Evolutionary conservation across 2,113 vertebrate genomes (phyloP).

Genomic region (Abramis brama): DNA sequence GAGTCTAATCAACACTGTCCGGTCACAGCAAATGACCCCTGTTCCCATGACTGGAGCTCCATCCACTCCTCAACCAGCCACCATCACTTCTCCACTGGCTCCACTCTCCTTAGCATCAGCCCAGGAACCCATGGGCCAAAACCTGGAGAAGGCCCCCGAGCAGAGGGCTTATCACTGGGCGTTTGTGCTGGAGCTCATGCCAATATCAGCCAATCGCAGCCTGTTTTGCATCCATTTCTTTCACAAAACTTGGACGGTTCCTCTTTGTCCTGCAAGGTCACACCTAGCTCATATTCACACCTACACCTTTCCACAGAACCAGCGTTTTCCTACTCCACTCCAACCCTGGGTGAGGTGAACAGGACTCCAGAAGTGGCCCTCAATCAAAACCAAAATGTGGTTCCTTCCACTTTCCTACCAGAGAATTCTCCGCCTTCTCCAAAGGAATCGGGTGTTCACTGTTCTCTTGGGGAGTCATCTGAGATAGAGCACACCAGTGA

Average conservation of each 20-base stretch:
- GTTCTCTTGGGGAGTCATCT: constrained; percentile 58
- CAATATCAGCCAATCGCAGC: constrained; percentile 72
- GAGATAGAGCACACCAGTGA: constrained; percentile 70
- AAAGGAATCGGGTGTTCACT: constrained; percentile 43
- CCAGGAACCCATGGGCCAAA: constrained; percentile 52
- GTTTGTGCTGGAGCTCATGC: constrained; percentile 50
- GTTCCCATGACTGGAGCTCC: constrained; percentile 44
- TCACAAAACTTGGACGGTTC: constrained; percentile 59
- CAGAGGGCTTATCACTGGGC: constrained; percentile 19
- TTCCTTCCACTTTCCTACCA: constrained; percentile 59
- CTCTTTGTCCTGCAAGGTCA: constrained; percentile 63
- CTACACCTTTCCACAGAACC: constrained; percentile 55
- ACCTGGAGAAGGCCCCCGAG: constrained; percentile 41
- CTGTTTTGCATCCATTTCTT: constrained; percentile 69
- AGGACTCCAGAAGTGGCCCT: constrained; percentile 28
- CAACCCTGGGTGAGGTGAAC: constrained; percentile 50
- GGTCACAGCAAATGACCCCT: constrained; percentile 56
- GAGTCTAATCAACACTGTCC: constrained; percentile 38
- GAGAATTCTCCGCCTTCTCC: constrained; percentile 44
- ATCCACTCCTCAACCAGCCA: background rate
- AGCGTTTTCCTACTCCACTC: constrained; percentile 35
- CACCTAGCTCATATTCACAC: constrained; percentile 63
- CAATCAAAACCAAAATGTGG: constrained; percentile 52
- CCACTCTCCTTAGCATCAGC: constrained; percentile 57
- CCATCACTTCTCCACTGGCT: constrained; percentile 31